Base-by-base conservation (phyloP, 2,888 invertebrate genomes). In the Anodontia alba region DNA sequence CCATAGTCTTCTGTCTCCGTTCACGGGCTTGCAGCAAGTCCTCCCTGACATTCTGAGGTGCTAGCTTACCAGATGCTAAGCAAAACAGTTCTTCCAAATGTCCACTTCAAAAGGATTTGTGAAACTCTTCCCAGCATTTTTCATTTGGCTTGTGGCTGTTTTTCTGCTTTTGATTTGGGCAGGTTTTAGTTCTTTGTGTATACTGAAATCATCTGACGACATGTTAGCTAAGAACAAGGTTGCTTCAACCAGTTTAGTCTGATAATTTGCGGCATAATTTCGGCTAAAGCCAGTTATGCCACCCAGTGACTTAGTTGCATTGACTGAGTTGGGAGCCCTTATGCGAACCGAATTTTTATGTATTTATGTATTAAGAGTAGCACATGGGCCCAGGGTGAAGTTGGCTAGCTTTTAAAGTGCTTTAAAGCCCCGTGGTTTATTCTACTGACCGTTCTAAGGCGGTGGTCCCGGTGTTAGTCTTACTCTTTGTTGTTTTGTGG, bases 131-230 rank as follows among this genome's bases (percentile, higher is more conserved):
- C 75, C 62, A 38, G 83, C 74, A 38, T 43, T 33, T n/a, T 70
- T n/a, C 66, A 75, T 43, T 66, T 66, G 46, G 46, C 73, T 42
- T 49, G 81, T 72, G 62, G 78, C 75, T 42, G 71, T 49, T 51
- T 80, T 78, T 38, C 83, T 72, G 62, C 72, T 78, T 74, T 72
- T 72, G 49, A 83, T 76, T 42, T 80, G 31, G 20, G 78, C 62
- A 31, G 31, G 15, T 20, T 36, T 12, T 26, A 36, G n/a, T n/a
- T n/a, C n/a, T n/a, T n/a, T n/a, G n/a, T n/a, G n/a, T n/a, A n/a
- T n/a, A 67, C 38, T 38, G 20, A 33, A 26, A n/a, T 73, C 73
- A 42, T 67, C n/a, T 8, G 42, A n/a, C 7, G 7, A n/a, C 38
- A 67, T 67, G 23, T 67, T 8, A 31, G 36, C 36, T 29, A 67